Base-by-base conservation (phyloP, 2,888 invertebrate genomes). In the Geotrupes spiniger region DNA sequence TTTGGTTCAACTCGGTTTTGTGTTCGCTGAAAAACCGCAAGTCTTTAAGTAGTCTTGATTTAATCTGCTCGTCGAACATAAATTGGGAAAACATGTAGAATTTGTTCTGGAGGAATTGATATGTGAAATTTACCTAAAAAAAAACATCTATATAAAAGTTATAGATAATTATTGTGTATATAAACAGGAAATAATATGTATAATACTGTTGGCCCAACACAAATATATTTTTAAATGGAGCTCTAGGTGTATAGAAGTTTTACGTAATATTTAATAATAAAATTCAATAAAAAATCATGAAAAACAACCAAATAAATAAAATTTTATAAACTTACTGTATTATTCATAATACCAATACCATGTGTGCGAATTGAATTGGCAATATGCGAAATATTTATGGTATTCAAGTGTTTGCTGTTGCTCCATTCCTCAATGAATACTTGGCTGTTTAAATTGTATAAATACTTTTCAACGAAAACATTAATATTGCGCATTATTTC, bases 401-500 rank as follows among this genome's bases (percentile, higher is more conserved):
- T 93, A 69, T 96, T 96, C 54, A 99, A 76, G 74, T 94, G 89
- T 66, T 96, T 96, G 70, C 92, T 95, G 60, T 87, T 86, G 66
- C 92, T 94, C 45, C 84, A 84, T 58, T 88, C 85, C 72, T 98
- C 96, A 47, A 98, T 84, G 71, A 98, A 99, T 51, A 95, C 87
- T 76, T 98, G 97, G 63, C 92, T 92, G 69, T 96, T 96, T 58
- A 99, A 79, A 74, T 98, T 97, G 73, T 99, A 99, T 12, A 89
- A 78, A 74, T 93, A 98, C 64, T 88, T 88, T 0, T 90, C 85
- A 8, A 97, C 96, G 73, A 99, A 99, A 39, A 92, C 83, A 63
- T 94, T 88, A 52, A 99, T 92, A 68, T 97, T 96, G 31, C 95
- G 80, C 91, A 97, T 97, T 49, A 99, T 95, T 76, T 96, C 93